Conservation (phyloP, 2,888 invertebrate species). For the Chymomyza amoena region DNA sequence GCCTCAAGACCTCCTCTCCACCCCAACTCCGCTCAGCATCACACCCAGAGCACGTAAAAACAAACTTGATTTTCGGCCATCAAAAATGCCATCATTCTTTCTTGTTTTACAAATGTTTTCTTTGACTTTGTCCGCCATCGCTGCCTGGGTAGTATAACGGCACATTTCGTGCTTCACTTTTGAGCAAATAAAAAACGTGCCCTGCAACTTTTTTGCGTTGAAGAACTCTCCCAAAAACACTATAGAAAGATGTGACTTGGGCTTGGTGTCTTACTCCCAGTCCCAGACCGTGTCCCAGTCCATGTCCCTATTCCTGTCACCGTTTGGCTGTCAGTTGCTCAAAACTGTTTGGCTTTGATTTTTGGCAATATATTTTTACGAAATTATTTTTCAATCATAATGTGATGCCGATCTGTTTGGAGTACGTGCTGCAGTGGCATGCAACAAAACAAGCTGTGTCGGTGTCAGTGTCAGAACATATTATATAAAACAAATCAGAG, state of each 20-base stretch:
- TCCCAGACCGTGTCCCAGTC: neutral
- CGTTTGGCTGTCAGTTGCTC: neutral
- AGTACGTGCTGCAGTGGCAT: constrained; percentile 12
- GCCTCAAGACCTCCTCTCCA: neutral
- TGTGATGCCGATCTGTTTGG: constrained; percentile 12
- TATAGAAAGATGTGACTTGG: neutral
- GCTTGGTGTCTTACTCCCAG: neutral
- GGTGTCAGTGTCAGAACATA: neutral
- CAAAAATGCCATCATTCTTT: constrained; percentile 70
- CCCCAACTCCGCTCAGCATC: neutral
- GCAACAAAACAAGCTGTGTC: neutral
- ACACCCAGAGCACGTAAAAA: constrained; percentile 61
- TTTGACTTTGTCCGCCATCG: constrained; percentile 47
- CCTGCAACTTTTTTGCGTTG: constrained; percentile 26
- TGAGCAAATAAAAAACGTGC: constrained; percentile 54
- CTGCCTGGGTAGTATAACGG: neutral
- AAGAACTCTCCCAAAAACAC: neutral
- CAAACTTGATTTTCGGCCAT: constrained; percentile 73
- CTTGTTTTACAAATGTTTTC: constrained; percentile 64
- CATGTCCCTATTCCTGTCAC: neutral
- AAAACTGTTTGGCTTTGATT: constrained; percentile 25
- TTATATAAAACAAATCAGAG: neutral
- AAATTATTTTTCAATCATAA: constrained; percentile 72
- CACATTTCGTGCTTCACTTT: constrained; percentile 5
- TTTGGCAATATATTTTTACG: constrained; percentile 43